These are phyloP conservation scores for Crepidodera aurea DNA, from an alignment of 2,888 invertebrate species.

Conservation along the genomic window DNA sequence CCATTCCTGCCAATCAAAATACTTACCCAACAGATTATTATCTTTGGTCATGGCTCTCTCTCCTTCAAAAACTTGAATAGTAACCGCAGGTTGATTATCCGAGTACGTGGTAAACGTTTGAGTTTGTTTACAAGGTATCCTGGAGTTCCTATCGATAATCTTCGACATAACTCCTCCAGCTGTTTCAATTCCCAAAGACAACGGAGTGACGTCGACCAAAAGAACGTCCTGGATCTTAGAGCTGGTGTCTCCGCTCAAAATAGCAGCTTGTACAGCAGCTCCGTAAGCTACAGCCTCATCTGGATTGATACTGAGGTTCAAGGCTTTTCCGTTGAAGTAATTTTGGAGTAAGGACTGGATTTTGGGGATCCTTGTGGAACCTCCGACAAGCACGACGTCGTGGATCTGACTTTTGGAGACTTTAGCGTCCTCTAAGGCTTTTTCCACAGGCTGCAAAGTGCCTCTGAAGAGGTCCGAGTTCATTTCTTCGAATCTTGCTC, in stretches of 20 bases:
- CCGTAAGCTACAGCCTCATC: slow-evolving; percentile 60
- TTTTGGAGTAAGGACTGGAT: slow-evolving; percentile 78
- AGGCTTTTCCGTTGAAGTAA: slow-evolving; percentile 72
- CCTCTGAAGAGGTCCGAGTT: slow-evolving; percentile 74
- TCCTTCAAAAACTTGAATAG: slow-evolving; percentile 71
- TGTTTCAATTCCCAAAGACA: slow-evolving; percentile 80
- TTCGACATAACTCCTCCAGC: slow-evolving; percentile 83
- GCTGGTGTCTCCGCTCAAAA: slow-evolving; percentile 64
- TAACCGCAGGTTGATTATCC: slow-evolving; percentile 72
- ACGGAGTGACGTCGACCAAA: slow-evolving; percentile 67
- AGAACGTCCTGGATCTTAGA: slow-evolving; percentile 70
- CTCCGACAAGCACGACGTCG: slow-evolving; percentile 84
- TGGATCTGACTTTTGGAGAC: slow-evolving; percentile 79
- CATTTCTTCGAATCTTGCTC: slow-evolving; percentile 59
- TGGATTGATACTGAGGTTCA: slow-evolving; percentile 58
- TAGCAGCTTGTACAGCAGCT: slow-evolving; percentile 70
- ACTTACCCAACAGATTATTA: slow-evolving; percentile 74
- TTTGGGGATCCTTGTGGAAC: slow-evolving; percentile 82
- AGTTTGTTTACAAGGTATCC: slow-evolving; percentile 71
- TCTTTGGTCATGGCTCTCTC: slow-evolving; percentile 84
- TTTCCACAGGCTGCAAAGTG: slow-evolving; percentile 66
- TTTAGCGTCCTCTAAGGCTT: slow-evolving; percentile 69
- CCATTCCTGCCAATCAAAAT: neutral
- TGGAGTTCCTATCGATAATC: slow-evolving; percentile 74
- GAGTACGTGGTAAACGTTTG: slow-evolving; percentile 73